Base-by-base conservation (phyloP, 1,140 invertebrate species). In the Hyles vespertilio region DNA sequence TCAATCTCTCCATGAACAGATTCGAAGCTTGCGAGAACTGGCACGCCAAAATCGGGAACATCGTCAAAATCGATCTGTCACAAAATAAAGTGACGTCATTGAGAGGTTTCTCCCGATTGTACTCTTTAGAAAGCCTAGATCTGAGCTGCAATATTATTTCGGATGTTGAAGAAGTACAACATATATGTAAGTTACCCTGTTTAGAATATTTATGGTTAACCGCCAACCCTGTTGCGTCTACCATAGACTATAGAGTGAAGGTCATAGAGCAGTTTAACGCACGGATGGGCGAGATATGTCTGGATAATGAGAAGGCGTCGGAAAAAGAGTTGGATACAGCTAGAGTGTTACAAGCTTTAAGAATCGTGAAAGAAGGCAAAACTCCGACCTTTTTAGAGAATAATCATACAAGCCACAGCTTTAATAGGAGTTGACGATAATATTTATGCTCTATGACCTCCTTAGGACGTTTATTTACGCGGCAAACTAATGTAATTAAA, bases 291-390 rank as follows among this genome's bases (percentile, higher is more conserved):
- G 93, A 96, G 66, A 92, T 97, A 47, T 95, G 92, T 79, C 84
- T 98, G 50, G 98, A 98, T 76, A 96, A 96, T 79, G 94, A 97
- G 72, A 95, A 93, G 67, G 93, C 96, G 0, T 94, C 94, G 33
- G 94, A 96, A 77, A 94, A 95, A 70, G 97, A 99, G 87, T 81
- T 98, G 49, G 97, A 98, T 76, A 98, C 95, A 9, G 96, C 97
- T 1, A 93, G 96, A 44, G 94, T 98, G 9, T 87, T 98, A 49
- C 94, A 97, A 79, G 97, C 97, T 1, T 89, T 98, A 54, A 92
- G 94, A 72, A 93, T 89, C 4, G 84, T 90, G 0, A 89, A 89
- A 51, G 89, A 89, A 69, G 83, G 86, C 5, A 90, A 89, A 57
- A 81, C 74, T 2, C 89, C 89, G 0, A 86, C 72, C 57, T 90